phyloP scores from a whole-genome alignment of 2,888 invertebrate species.

The Mesorhabditis belari region DNA sequence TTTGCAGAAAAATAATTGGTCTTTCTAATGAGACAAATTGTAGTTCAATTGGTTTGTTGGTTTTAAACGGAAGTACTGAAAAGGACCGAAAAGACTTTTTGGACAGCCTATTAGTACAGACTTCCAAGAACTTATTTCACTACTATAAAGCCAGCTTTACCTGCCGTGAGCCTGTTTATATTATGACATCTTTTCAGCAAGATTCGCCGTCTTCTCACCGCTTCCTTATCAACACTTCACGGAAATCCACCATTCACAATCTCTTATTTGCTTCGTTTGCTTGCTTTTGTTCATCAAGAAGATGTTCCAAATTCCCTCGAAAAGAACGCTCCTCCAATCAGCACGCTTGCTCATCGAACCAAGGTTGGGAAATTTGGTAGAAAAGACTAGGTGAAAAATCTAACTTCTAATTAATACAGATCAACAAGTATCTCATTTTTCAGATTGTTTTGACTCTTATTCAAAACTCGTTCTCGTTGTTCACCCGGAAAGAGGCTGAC shows the following conservation, averaged over 20 bases:
- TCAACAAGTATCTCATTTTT: background rate
- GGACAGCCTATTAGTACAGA: background rate
- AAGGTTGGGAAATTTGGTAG: too few relatives aligned
- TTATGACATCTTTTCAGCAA: constrained; percentile 27
- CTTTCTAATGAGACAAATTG: too few relatives aligned
- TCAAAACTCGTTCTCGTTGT: constrained; percentile 41
- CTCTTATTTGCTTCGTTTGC: constrained; percentile 41
- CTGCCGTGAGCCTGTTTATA: background rate
- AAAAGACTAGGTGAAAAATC: too few relatives aligned
- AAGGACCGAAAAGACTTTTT: too few relatives aligned
- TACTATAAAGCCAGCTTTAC: background rate
- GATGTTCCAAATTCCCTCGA: constrained; percentile 13
- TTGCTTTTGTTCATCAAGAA: constrained; percentile 41
- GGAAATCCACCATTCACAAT: constrained; percentile 51
- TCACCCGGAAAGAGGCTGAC: constrained; percentile 30
- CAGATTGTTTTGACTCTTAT: constrained; percentile 42
- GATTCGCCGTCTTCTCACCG: constrained; percentile 49
- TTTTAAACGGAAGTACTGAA: too few relatives aligned
- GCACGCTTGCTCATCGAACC: constrained; percentile 10
- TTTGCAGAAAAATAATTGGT: too few relatives aligned
- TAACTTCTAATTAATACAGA: background rate
- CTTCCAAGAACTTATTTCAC: background rate
- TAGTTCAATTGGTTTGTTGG: too few relatives aligned
- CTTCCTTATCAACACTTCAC: constrained; percentile 45
- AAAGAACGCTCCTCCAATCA: constrained; percentile 17